Base-by-base conservation (phyloP, 92 coral and sea anemone genomes). In the Plumapathes pennacea region DNA sequence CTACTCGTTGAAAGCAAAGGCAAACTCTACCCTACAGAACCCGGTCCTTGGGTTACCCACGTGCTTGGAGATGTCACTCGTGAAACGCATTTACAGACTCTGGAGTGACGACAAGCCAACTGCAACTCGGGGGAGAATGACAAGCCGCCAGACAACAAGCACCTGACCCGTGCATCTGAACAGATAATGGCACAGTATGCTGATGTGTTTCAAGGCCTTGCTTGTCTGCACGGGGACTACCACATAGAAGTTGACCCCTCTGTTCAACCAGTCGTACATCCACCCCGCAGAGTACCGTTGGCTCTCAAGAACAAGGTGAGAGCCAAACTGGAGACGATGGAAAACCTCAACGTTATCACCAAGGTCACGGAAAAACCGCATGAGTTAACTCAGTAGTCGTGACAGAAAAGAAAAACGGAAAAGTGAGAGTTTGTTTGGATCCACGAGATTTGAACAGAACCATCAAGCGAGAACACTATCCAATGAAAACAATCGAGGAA, bases 1-100 rank as follows among this genome's bases (percentile, higher is more conserved):
- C 19, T 25, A 20, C 10, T 40, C 50, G 21, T 26, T 26, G 19
- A 44, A 49, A 26, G 52, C 49, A 26, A 32, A 37, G 7, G n/a
- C n/a, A n/a, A n/a, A n/a, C n/a, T n/a, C n/a, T n/a, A n/a, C n/a
- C n/a, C n/a, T n/a, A n/a, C n/a, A n/a, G n/a, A n/a, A n/a, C 19
- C 80, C 80, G 23, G 80, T 72, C 6, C 22, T 69, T 0, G 77
- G 77, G 9, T 26, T 57, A 28, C 15, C 8, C 33, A 69, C 67
- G 15, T 57, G 77, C 23, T 38, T 46, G 13, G 54, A 61, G 48
- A 10, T 72, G 60, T 52, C 61, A 15, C 61, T 72, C 15, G 14
- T 72, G 18, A 62, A 61, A 51, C 64, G 58, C 9, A 22, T 62
- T 20, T 46, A 62, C 38, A 13, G 71, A 3, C 30, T 62, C 10